Evolutionary conservation across 1,140 invertebrate species (phyloP), one percentile per base, ranked within the genome.

Genomic region (Lasaia peninsularis): DNA sequence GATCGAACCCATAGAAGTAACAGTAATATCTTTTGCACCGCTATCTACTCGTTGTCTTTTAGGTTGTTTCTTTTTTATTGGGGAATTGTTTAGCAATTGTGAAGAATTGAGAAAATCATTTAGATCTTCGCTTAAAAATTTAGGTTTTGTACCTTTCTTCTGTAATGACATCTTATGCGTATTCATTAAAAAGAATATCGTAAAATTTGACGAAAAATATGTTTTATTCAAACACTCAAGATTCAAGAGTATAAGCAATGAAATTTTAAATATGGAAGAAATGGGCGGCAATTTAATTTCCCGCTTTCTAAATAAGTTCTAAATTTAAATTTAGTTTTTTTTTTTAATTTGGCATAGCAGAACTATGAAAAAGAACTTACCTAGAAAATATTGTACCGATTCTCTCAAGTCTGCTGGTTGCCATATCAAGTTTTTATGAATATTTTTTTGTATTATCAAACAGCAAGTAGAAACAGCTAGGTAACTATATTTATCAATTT

Each of bases 341-440:
- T 32, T 64, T 52, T 56, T 50, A 52, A 50, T 11, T 35, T 21
- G 34, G 11, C 33, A 9, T 54, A 49, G 44, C 28, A 9, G 51
- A 20, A 40, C 49, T 31, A 24, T 34, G 6, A 49, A 2, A 11
- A 50, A 10, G 18, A 61, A 71, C 73, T 69, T 87, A 94, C 94
- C 94, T 91, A 1, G 91, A 87, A 70, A 91, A 94, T 69, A 95
- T 94, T 8, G 93, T 94, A 44, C 94, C 94, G 73, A 95, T 91
- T 86, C 91, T 93, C 86, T 95, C 93, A 52, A 94, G 81, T 71
- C 94, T 91, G 74, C 92, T 94, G 49, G 76, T 86, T 18, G 83
- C 83, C 83, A 86, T 86, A 57, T 24, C 54, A 11, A 16, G 21
- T 31, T 28, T 28, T 28, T 28, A 7, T 28, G 8, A 28, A 28